These are phyloP conservation scores for Diprion similis DNA, from an alignment of 1,140 invertebrate genomes.

Conservation along the genomic window DNA sequence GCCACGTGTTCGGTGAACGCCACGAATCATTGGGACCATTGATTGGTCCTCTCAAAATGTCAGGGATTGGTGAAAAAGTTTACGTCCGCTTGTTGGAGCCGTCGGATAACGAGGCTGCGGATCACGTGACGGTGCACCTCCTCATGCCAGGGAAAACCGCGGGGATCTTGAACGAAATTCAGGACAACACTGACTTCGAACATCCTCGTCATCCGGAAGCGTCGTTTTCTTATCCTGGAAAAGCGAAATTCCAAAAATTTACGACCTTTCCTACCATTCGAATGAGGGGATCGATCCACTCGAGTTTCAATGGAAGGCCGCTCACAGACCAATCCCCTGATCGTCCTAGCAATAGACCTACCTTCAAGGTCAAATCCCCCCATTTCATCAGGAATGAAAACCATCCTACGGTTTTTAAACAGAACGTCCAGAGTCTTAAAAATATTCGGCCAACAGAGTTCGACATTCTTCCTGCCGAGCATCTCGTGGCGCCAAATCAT, in stretches of 20 bases:
- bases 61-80: conserved; percentile 30
- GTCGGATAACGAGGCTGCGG: conserved; percentile 16
- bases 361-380: background rate
- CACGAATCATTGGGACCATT: conserved; percentile 23
- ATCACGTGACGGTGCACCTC: conserved; percentile 34
- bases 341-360: background rate
- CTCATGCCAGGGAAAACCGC: conserved; percentile 11
- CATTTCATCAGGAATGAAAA: background rate
- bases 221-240: too few species aligned
- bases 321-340: too few species aligned
- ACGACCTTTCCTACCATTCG: background rate
- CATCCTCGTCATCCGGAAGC: too few species aligned
- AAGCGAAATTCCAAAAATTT: background rate
- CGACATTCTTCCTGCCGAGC: background rate
- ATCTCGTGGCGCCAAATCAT: background rate
- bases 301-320: background rate
- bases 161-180: background rate
- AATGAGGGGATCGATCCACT: background rate
- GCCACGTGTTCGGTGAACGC: too few species aligned
- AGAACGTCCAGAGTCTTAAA: background rate
- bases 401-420: background rate
- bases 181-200: background rate
- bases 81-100: conserved; percentile 36
- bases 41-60: conserved; percentile 36
- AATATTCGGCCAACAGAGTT: background rate